Base-by-base conservation (phyloP, 2,797 vertebrate species). In the Schizothorax lantsangensis region DNA sequence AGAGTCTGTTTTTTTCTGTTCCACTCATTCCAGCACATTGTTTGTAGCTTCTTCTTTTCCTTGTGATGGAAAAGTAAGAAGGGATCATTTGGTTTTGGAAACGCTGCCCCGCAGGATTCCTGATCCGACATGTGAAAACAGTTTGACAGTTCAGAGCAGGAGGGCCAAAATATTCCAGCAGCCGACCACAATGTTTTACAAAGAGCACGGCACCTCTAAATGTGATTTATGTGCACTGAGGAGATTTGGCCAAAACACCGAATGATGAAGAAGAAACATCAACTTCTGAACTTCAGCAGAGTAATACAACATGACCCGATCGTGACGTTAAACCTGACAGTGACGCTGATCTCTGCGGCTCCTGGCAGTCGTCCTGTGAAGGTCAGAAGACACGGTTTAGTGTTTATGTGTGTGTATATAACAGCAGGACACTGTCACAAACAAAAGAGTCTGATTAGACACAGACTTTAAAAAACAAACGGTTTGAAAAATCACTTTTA, bases 401-500 rank as follows among this genome's bases (percentile, higher is more conserved):
- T 38, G 47, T 17, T n/a, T 74, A n/a, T 75, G 26, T 49, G 8
- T 74, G 8, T 30, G 72, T 77, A 5, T 38, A 54, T 77, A 91
- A 88, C 89, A 86, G 87, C 86, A 68, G 91, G 90, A 91, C 68
- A 79, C 78, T 4, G 57, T 30, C 11, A 26, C 77, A 85, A 89
- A 87, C 86, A 90, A 89, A 87, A 85, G 4, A 1, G 12, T 64
- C 79, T 0, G 71, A 85, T 88, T 88, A 84, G 90, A 90, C 89
- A 79, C 12, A 12, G 84, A 84, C 79, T 74, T 33, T 21, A 75
- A 75, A 74, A 49, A 75, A 74, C 30, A 5, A 30, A 30, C 1
- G 3, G 12, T 6, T n/a, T 14, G 7, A 38, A 69, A 66, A 38
- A 38, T 38, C 17, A 0, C 10, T 71, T 69, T 40, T 71, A 15